phyloP scores from a whole-genome alignment of 2,797 vertebrate genomes.

The Typhlichthys eigenmanni region DNA sequence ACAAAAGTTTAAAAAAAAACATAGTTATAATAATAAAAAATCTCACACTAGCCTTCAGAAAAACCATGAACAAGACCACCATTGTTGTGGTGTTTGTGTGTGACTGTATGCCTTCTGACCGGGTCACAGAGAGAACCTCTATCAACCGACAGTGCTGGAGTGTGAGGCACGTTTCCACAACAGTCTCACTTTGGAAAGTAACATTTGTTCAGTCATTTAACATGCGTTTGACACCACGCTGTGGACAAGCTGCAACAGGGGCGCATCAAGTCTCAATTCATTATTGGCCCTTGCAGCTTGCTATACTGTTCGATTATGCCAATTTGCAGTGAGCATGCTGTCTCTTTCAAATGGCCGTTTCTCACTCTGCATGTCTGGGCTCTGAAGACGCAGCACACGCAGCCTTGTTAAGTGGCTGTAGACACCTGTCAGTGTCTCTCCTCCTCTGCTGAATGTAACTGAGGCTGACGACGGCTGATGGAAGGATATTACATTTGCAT shows the following conservation, averaged over 20 bases:
- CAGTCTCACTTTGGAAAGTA: constrained; percentile 24
- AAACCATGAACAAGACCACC: too few species aligned
- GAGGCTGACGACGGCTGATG: constrained; percentile 47
- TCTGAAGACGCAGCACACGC: constrained; percentile 46
- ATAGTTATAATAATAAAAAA: too few species aligned
- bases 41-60: too few species aligned
- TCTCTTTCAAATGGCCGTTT: constrained; percentile 34
- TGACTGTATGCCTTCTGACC: too few species aligned
- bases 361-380: constrained; percentile 22
- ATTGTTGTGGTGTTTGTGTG: too few species aligned
- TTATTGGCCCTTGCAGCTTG: constrained; percentile 29
- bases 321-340: constrained; percentile 36
- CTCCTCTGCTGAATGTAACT: constrained; percentile 18
- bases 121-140: background rate
- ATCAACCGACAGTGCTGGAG: constrained; percentile 5
- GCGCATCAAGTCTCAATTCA: constrained; percentile 35
- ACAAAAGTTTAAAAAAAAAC: too few species aligned
- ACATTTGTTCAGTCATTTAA: constrained; percentile 22
- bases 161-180: constrained; percentile 8
- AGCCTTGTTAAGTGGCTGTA: constrained; percentile 43
- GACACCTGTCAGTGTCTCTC: constrained; percentile 43
- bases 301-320: constrained; percentile 50
- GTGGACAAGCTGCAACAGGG: constrained; percentile 30
- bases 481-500: constrained; percentile 55
- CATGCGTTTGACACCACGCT: constrained; percentile 26